Evolutionary conservation across 53 echinoderm and acorn worm species (phyloP), one percentile per base, ranked within the genome.

Genomic region (Glandiceps talaboti): DNA sequence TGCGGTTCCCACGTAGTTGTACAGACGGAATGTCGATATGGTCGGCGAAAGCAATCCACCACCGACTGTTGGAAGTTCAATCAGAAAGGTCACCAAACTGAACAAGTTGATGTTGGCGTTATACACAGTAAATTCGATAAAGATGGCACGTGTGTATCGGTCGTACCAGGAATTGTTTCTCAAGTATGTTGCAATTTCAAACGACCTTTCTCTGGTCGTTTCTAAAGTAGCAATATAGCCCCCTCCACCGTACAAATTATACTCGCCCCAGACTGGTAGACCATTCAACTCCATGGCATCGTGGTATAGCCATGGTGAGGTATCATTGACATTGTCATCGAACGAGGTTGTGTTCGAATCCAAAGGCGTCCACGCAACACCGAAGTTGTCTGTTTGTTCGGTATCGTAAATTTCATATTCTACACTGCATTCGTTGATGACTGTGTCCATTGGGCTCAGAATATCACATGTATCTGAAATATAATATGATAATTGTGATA

Each of bases 21-120:
- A 91, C 33, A 91, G 84, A 33, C 91, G 80, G 74, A 91, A 84
- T 0, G 91, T 91, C 64, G 88, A 84, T 1, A 91, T 77, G 25
- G 30, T 1, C 14, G 79, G 29, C 0, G 83, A 81, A 26, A 76
- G 25, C 0, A 89, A 26, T 27, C 89, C 91, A 6, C 91, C 91
- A 30, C 91, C 91, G 27, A 73, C 30, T 1, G 91, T 73, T 14
- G 89, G 86, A 10, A 80, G 81, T 64, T 91, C 91, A 14, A 83
- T 76, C 79, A 91, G 32, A 32, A 91, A 76, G 14, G 86, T 89
- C 26, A 77, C 86, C 30, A 91, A 86, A 29, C 91, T 91, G 80
- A 91, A 91, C 29, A 91, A 83, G 76, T 91, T 89, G 25, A 84
- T 33, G 78, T 91, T 91, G 25, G 84, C 91, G 33, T 91, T 91